Evolutionary conservation across 2,888 invertebrate genomes (phyloP), one percentile per base, ranked within the genome.

Genomic region (Dyspetes luteomarginatus): DNA sequence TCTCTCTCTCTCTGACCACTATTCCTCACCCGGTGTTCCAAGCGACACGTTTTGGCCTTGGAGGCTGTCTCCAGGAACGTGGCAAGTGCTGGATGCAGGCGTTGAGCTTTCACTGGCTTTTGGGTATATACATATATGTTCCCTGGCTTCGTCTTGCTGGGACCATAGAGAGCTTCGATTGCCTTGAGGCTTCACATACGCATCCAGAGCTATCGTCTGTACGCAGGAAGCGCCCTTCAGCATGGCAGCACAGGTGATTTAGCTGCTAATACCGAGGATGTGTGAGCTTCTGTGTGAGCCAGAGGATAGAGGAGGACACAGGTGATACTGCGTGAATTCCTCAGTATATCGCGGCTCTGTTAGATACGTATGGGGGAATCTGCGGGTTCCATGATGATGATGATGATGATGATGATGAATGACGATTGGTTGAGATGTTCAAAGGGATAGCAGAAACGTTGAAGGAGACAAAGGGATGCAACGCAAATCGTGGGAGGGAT

Each of bases 21-120:
- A 83, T 82, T 80, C 73, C 84, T 78, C 80, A 81, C 78, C 56
- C 68, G 74, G 60, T 26, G 58, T 60, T 71, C 62, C 52, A 67
- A 69, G 52, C 30, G 69, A 43, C 64, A 71, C 74, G 56, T 82
- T 74, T 74, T 65, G 68, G 65, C 55, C 65, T 58, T 72, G 77
- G 72, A 36, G 60, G 60, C 45, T 48, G 73, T 77, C 82, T 82
- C 80, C 73, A 76, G 78, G 72, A 81, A 78, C 71, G 74, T 75
- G 71, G 83, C 75, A 80, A 78, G 73, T 79, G 79, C 74, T 73
- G 48, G 48, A 62, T 78, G 75, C 83, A 81, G 74, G 75, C 80
- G 67, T 77, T 69, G 65, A 60, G 45, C 56, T 56, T 78, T 72
- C 68, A 43, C 26, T 17, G 68, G 41, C 19, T 72, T 36, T 12